A percentile compares a stretch with the other conserved stretches of the same genome.
Conservation (phyloP, 2,113 vertebrate genomes). For the Ictidomys tridecemlineatus region DNA sequence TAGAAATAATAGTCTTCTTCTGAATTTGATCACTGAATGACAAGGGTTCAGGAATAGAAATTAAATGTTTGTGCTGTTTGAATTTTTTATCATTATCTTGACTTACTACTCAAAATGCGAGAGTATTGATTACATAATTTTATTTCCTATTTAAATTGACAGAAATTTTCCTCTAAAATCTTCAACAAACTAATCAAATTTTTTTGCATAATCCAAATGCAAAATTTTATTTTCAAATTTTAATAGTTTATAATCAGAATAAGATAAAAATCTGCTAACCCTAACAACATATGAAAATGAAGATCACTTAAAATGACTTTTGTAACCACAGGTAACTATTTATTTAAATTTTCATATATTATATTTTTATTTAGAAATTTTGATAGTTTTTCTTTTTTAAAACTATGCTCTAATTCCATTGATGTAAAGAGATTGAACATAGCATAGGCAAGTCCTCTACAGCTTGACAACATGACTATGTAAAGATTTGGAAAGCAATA, state of each 20-base stretch:
- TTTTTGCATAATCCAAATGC: neutral
- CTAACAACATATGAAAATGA: neutral
- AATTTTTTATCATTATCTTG: neutral
- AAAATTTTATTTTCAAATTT: neutral
- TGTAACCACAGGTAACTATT: neutral
- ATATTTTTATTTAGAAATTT: neutral
- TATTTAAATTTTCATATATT: neutral
- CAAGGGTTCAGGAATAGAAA: neutral
- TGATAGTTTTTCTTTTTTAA: neutral
- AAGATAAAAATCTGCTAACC: neutral
- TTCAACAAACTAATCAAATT: neutral
- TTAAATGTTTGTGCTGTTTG: neutral
- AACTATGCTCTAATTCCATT: neutral
- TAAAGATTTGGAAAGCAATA: neutral
- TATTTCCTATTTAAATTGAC: neutral
- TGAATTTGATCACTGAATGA: accelerated
- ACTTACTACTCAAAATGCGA: neutral
- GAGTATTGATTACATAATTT: neutral
- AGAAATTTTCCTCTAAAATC: neutral
- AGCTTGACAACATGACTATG: neutral
- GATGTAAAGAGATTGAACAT: neutral
- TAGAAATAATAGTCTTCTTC: neutral
- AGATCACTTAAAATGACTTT: neutral
- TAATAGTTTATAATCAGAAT: neutral
- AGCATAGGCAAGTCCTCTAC: accelerated